Percentiles rank a stretch among this genome's conserved stretches.
Evolutionary conservation across 2,797 vertebrate genomes (phyloP).

Genomic region (Lepidocolaptes lacrymiger): DNA sequence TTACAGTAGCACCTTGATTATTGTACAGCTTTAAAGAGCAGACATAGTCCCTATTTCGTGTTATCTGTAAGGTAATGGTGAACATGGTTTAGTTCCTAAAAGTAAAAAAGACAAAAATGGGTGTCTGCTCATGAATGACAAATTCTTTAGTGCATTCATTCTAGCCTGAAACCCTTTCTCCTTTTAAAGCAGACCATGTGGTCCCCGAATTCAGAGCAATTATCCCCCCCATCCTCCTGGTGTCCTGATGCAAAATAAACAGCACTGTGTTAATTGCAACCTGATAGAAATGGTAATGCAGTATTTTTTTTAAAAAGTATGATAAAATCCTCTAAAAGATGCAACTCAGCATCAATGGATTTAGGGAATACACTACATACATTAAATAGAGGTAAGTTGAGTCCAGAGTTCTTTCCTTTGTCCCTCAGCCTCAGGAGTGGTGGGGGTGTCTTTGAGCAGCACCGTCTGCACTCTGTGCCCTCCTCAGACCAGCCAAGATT

Average conservation of each 20-base stretch:
- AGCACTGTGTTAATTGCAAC: not conserved
- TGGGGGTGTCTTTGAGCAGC: not conserved
- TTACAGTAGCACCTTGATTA: constrained; percentile 52
- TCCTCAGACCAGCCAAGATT: constrained; percentile 14
- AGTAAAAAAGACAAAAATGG: constrained; percentile 9
- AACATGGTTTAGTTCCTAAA: not conserved
- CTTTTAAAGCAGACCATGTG: not conserved
- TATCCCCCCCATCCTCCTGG: not conserved
- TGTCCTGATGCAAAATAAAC: not conserved
- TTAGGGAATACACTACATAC: not conserved
- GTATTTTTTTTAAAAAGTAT: not conserved
- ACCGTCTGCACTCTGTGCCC: not conserved
- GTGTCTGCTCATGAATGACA: not conserved
- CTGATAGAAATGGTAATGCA: not conserved
- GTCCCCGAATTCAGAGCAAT: not conserved
- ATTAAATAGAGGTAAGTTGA: constrained; percentile 26
- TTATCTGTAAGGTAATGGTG: not conserved
- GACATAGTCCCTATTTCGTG: not conserved
- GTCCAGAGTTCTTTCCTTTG: not conserved
- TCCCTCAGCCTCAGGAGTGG: not conserved
- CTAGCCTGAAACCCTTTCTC: not conserved
- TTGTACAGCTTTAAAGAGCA: constrained; percentile 12
- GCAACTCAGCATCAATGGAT: not conserved
- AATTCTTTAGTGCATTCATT: constrained; percentile 13
- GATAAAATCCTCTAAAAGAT: constrained; percentile 32